Percentiles rank a stretch among this genome's conserved stretches.
Conservation (phyloP, 1,140 invertebrate genomes). For the Drosophila takahashii region DNA sequence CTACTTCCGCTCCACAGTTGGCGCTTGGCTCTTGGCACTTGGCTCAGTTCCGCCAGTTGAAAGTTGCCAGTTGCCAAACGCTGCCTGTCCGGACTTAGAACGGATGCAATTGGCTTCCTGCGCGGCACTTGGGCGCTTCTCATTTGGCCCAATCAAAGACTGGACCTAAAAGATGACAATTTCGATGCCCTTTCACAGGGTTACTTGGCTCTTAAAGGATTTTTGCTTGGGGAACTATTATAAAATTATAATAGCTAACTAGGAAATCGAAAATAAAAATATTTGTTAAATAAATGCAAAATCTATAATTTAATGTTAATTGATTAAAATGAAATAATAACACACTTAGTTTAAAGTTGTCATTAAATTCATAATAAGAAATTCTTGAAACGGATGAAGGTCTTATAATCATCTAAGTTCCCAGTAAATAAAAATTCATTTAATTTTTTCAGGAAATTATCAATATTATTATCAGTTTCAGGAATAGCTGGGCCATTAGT, state of each 20-base stretch:
- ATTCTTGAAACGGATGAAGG: background rate
- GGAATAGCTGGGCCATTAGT: background rate
- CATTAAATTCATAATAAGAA: background rate
- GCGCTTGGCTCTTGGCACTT: slow-evolving; percentile 10
- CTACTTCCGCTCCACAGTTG: slow-evolving; percentile 61
- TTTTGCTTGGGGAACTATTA: background rate
- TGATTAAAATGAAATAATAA: background rate
- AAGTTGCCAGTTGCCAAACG: slow-evolving; percentile 63
- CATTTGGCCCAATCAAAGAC: slow-evolving; percentile 73
- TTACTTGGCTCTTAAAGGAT: background rate
- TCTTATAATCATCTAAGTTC: background rate
- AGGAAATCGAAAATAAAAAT: background rate
- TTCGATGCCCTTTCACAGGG: slow-evolving; percentile 22
- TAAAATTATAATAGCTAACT: background rate
- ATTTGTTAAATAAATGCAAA: no score
- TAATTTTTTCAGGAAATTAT: background rate
- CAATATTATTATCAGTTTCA: background rate
- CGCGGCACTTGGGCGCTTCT: slow-evolving; percentile 52
- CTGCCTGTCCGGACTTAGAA: slow-evolving; percentile 49
- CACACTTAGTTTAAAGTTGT: background rate
- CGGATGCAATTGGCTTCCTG: slow-evolving; percentile 75
- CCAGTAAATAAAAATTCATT: background rate
- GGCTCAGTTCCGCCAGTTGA: slow-evolving; percentile 55
- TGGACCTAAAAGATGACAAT: slow-evolving; percentile 30
- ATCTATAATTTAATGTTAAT: background rate